Percentiles rank a stretch among this genome's conserved stretches.
These are phyloP conservation scores for Tenthredo distinguenda DNA, from an alignment of 2,888 invertebrate genomes.

Conservation along the genomic window DNA sequence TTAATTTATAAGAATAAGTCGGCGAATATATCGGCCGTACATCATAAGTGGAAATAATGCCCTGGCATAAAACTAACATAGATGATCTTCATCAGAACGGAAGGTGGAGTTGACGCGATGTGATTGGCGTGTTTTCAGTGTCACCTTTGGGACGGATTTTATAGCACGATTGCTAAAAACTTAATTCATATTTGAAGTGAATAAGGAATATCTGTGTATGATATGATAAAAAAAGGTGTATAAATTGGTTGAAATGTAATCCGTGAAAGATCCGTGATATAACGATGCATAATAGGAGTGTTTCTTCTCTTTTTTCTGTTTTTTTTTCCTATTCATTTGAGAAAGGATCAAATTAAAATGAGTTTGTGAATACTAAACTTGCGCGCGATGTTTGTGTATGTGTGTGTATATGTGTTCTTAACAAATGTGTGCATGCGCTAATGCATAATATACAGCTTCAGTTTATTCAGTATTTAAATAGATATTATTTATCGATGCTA, in stretches of 20 bases:
- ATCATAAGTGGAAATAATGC: not conserved
- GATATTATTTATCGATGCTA: slow-evolving; percentile 76
- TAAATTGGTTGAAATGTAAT: not conserved
- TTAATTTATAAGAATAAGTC: not conserved
- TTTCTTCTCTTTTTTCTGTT: not conserved
- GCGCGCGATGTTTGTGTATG: slow-evolving; percentile 35
- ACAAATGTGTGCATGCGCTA: slow-evolving; percentile 69
- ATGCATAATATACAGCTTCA: slow-evolving; percentile 72
- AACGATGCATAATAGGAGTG: slow-evolving; percentile 7
- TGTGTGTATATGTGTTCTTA: slow-evolving; percentile 48
- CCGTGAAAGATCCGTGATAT: not conserved
- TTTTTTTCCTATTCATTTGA: not conserved
- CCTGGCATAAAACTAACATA: not conserved
- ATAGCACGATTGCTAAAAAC: not conserved
- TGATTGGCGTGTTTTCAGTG: slow-evolving; percentile 43
- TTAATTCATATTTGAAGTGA: not conserved
- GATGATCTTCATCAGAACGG: not conserved
- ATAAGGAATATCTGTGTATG: slow-evolving; percentile 9
- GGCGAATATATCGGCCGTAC: not conserved
- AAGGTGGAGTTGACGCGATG: slow-evolving; percentile 21
- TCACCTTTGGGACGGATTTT: slow-evolving; percentile 1
- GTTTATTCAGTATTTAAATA: slow-evolving; percentile 70
- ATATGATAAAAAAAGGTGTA: slow-evolving; percentile 29
- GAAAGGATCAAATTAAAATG: slow-evolving; percentile 43
- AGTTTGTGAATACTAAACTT: slow-evolving; percentile 52